Evolutionary conservation across 2,888 invertebrate genomes (phyloP), one percentile per base, ranked within the genome.

Genomic region (Nipponacmea schrenckii): DNA sequence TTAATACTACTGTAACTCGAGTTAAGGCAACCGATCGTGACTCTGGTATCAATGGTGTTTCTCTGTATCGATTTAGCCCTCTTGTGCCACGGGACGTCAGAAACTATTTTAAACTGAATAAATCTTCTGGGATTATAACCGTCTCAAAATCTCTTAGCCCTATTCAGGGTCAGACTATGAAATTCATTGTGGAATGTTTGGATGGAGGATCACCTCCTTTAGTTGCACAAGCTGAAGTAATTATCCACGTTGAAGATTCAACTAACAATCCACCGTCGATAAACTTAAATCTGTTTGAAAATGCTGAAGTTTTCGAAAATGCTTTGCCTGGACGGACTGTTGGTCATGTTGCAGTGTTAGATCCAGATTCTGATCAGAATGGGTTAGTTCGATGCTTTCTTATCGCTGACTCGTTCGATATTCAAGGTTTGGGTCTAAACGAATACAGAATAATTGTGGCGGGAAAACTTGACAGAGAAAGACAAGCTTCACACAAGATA

Each of bases 201-300:
- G 85, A 85, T 69, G 77, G 77, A 20, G 85, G 83, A 3, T 69
- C 65, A 12, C 82, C 82, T 17, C 81, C 83, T 8, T 73, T 80
- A 48, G 79, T 80, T 14, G 75, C 82, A 17, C 80, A 83, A 65
- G 79, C 83, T n/a, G 77, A 74, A 12, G 82, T 85, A 15, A 79
- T 76, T 68, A 78, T 84, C 5, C 79, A 76, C 17, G 93, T 97
- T 15, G 95, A 95, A 84, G 90, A 90, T 73, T 96, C 96, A 89
- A 97, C 96, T 89, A 97, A 97, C 88, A 96, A 96, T 87, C 96
- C 97, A 8, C 97, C 97, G 0, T 91, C 94, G 26, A 83, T 84
- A 17, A 81, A 80, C 67, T 74, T 83, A 31, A 83, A 83, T 71
- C 78, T 84, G 39, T 74, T 85, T 50, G 81, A 80, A 20, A 75